Percentiles rank a stretch among this genome's conserved stretches.
These are phyloP conservation scores for Eupeodes latifasciatus DNA, from an alignment of 2,888 invertebrate species.

Conservation along the genomic window DNA sequence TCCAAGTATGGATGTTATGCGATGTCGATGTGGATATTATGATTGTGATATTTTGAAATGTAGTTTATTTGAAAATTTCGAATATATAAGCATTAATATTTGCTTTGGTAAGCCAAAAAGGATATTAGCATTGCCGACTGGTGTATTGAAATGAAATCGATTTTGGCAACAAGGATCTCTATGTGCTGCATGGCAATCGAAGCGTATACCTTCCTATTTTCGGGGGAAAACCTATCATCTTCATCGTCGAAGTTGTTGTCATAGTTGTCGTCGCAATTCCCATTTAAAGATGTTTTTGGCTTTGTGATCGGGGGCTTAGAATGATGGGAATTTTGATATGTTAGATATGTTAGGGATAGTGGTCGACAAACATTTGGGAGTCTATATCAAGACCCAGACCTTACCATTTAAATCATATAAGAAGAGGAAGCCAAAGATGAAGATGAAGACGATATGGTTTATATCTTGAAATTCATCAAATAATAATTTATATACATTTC, in stretches of 20 bases:
- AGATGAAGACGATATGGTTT: not conserved
- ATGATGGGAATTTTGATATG: constrained; percentile 32
- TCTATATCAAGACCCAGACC: not conserved
- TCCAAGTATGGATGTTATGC: not conserved
- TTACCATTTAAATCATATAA: too few species aligned
- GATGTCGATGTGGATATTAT: too few species aligned
- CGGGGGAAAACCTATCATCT: too few species aligned
- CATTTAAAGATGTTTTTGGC: constrained; percentile 22
- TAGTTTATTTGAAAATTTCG: constrained; percentile 6
- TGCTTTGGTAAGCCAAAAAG: constrained; percentile 52
- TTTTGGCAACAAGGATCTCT: constrained; percentile 27
- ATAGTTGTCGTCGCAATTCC: not conserved
- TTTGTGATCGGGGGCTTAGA: constrained; percentile 25
- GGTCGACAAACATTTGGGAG: constrained; percentile 10
- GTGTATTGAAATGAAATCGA: constrained; percentile 31
- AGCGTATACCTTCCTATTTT: not conserved
- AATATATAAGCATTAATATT: constrained; percentile 36
- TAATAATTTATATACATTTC: not conserved
- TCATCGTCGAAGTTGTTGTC: not conserved
- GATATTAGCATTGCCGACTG: constrained; percentile 48
- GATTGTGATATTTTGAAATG: not conserved
- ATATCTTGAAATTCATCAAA: constrained; percentile 27
- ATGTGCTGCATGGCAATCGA: not conserved
- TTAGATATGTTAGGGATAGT: constrained; percentile 3
- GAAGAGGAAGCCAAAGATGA: not conserved